Conservation (phyloP, 1,140 invertebrate species). For the Sarcophaga peregrina region DNA sequence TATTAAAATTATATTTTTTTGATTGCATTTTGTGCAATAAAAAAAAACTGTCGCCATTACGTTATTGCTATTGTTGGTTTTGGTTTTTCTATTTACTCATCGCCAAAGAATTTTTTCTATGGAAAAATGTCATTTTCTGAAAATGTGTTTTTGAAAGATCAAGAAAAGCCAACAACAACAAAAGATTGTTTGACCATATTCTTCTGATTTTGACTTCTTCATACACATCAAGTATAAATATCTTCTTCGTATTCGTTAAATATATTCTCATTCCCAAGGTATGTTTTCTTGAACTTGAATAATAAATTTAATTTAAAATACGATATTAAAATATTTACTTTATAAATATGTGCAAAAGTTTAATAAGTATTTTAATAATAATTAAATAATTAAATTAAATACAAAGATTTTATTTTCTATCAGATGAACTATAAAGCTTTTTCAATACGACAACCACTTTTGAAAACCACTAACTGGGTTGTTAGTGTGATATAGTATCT, state of each 20-base stretch:
- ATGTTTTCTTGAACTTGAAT: slow-evolving; percentile 26
- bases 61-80: background rate
- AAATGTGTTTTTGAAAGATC: background rate
- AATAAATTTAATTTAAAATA: background rate
- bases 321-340: no score
- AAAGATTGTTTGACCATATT: background rate
- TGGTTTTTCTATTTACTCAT: background rate
- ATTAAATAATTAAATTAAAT: no score
- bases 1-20: background rate
- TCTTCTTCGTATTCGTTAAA: background rate
- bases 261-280: background rate
- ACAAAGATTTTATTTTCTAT: no score
- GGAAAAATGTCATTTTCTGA: background rate
- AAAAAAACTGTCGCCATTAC: no score
- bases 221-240: background rate
- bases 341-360: no score
- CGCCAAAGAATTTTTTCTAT: background rate
- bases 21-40: no score
- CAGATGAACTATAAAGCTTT: no score
- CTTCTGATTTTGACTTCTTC: background rate
- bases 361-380: no score
- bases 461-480: no score
- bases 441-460: no score
- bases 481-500: no score
- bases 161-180: background rate